Evolutionary conservation across 2,113 vertebrate species (phyloP).

Genomic region (Marmota monax): DNA sequence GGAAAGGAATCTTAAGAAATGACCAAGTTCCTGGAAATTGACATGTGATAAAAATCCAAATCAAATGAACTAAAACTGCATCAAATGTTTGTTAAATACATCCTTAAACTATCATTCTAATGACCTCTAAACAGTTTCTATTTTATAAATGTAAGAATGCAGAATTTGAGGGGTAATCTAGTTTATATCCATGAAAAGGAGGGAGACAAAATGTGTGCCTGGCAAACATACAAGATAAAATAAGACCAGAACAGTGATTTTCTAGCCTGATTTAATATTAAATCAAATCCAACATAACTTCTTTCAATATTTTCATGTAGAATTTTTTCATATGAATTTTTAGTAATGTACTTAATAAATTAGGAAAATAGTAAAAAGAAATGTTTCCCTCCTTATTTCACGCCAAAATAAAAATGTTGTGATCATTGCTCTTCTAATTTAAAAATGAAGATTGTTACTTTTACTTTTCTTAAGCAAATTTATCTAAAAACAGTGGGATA

Average conservation of each 20-base stretch:
- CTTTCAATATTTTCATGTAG: neutral
- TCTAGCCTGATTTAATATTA: constrained; percentile 36
- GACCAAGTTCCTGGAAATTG: neutral
- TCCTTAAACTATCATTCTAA: neutral
- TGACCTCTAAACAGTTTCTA: neutral
- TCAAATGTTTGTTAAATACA: neutral
- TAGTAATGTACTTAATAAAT: constrained; percentile 6
- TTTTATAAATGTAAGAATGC: constrained; percentile 26
- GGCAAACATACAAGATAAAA: constrained; percentile 17
- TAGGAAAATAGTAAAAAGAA: constrained; percentile 2
- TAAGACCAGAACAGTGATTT: neutral
- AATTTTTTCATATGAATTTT: constrained; percentile 41
- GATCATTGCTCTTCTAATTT: neutral
- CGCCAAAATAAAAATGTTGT: neutral
- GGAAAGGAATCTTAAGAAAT: neutral
- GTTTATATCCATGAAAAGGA: neutral
- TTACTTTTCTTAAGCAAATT: constrained; percentile 11
- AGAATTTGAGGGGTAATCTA: constrained; percentile 30
- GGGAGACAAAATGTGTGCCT: neutral
- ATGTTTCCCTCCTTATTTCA: neutral
- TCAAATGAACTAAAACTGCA: neutral
- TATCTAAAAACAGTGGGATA: neutral
- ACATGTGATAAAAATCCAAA: neutral
- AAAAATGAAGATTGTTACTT: constrained; percentile 22
- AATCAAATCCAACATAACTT: constrained; percentile 2